A percentile compares a stretch with the other conserved stretches of the same genome.
phyloP scores from a whole-genome alignment of 2,797 vertebrate genomes.

The Leptatherina wallacei region DNA sequence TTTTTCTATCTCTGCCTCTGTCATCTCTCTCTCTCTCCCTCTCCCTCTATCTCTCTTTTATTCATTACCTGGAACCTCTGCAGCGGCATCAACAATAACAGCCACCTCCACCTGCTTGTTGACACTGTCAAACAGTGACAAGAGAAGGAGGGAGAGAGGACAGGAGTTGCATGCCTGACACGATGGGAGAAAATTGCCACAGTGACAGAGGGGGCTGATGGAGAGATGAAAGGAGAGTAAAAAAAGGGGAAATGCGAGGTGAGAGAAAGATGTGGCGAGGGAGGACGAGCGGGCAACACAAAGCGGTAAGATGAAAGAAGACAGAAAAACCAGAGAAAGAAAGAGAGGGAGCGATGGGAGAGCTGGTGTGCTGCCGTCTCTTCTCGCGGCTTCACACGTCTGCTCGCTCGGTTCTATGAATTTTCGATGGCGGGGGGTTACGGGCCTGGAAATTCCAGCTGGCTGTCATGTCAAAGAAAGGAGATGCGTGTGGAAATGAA shows the following conservation, averaged over 20 bases:
- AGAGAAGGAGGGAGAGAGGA: constrained; percentile 59
- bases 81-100: constrained; percentile 78
- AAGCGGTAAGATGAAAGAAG: constrained; percentile 71
- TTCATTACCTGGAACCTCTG: constrained; percentile 78
- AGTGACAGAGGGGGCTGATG: constrained; percentile 71
- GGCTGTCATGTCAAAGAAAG: constrained; percentile 63
- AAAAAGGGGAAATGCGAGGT: constrained; percentile 59
- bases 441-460: constrained; percentile 64
- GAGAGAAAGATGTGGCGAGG: constrained; percentile 48
- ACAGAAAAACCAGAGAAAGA: constrained; percentile 58
- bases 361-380: constrained; percentile 43
- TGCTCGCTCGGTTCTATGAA: constrained; percentile 70
- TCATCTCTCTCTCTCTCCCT: constrained; percentile 61
- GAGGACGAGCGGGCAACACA: constrained; percentile 51
- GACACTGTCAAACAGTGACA: constrained; percentile 77
- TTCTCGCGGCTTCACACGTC: constrained; percentile 45
- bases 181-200: constrained; percentile 77
- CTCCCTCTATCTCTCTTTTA: constrained; percentile 70
- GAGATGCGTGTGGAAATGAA: constrained; percentile 56
- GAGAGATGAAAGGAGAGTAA: constrained; percentile 72
- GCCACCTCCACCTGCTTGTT: constrained; percentile 78
- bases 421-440: constrained; percentile 74
- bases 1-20: constrained; percentile 65
- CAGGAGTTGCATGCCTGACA: constrained; percentile 61
- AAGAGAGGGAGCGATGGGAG: constrained; percentile 56